A percentile compares a stretch with the other conserved stretches of the same genome.
phyloP scores from a whole-genome alignment of 2,797 vertebrate species.

The Craterocephalus amniculus region DNA sequence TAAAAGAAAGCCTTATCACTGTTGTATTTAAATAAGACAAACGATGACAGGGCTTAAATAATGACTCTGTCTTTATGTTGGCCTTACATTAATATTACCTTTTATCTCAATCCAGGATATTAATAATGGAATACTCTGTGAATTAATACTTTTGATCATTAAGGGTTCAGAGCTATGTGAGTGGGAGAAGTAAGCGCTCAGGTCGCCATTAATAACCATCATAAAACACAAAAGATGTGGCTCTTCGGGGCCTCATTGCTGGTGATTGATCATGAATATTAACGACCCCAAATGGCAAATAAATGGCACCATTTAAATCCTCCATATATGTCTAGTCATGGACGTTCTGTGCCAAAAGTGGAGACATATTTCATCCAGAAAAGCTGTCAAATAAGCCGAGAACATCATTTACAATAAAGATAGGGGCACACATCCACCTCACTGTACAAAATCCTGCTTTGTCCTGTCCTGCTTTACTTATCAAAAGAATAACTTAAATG shows the following conservation, averaged over 20 bases:
- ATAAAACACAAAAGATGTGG: constrained; percentile 45
- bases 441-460: background rate
- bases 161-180: constrained; percentile 67
- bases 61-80: constrained; percentile 76
- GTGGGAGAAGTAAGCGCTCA: constrained; percentile 52
- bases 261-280: constrained; percentile 72
- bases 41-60: constrained; percentile 75
- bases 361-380: constrained; percentile 48
- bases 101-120: constrained; percentile 82
- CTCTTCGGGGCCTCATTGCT: constrained; percentile 42
- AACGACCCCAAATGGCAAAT: constrained; percentile 60
- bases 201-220: constrained; percentile 77
- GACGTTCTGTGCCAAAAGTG: constrained; percentile 38
- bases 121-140: constrained; percentile 78
- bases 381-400: constrained; percentile 23
- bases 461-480: background rate
- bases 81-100: constrained; percentile 78
- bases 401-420: constrained; percentile 16
- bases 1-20: constrained; percentile 80
- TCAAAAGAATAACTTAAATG: too few relatives aligned
- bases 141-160: constrained; percentile 83
- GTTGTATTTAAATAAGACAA: constrained; percentile 80
- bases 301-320: constrained; percentile 60
- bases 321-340: constrained; percentile 35
- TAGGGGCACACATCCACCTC: background rate